These are phyloP conservation scores for Ctenochaetus hawaiiensis DNA, from an alignment of 2,797 vertebrate genomes.

Conservation along the genomic window DNA sequence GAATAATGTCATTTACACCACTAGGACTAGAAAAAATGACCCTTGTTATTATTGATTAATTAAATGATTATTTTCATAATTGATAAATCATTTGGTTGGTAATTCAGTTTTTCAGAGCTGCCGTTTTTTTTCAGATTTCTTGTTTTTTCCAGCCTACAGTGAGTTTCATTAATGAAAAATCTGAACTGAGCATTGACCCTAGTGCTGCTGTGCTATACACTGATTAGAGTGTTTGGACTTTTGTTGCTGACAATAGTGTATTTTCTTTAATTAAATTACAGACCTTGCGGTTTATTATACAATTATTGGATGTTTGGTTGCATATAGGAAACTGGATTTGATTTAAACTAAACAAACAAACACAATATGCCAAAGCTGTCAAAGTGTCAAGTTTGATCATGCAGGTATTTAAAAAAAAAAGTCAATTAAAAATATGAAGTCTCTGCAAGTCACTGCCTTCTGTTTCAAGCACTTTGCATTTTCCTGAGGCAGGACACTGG, in stretches of 20 bases:
- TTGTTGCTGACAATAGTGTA: neutral
- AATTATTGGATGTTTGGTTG: neutral
- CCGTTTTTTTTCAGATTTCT: neutral
- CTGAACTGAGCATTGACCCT: neutral
- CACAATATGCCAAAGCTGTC: neutral
- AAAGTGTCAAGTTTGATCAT: constrained; percentile 5
- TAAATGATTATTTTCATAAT: neutral
- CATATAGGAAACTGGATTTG: neutral
- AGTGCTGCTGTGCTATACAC: neutral
- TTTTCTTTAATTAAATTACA: neutral
- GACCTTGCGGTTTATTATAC: neutral
- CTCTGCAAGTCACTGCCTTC: constrained; percentile 5
- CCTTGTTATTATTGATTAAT: neutral
- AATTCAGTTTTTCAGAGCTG: neutral
- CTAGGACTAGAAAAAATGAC: neutral
- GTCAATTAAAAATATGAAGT: constrained; percentile 30
- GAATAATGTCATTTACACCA: neutral
- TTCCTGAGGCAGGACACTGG: constrained; percentile 28
- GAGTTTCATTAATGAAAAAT: neutral
- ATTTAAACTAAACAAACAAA: neutral
- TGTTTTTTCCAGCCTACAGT: neutral
- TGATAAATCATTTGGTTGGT: too few relatives aligned
- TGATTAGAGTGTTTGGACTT: neutral
- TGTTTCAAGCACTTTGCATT: constrained; percentile 47
- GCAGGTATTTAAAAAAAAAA: constrained; percentile 17